A percentile compares a stretch with the other conserved stretches of the same genome.
Conservation (phyloP, 1,140 invertebrate genomes). For the Drosophila sechellia region DNA sequence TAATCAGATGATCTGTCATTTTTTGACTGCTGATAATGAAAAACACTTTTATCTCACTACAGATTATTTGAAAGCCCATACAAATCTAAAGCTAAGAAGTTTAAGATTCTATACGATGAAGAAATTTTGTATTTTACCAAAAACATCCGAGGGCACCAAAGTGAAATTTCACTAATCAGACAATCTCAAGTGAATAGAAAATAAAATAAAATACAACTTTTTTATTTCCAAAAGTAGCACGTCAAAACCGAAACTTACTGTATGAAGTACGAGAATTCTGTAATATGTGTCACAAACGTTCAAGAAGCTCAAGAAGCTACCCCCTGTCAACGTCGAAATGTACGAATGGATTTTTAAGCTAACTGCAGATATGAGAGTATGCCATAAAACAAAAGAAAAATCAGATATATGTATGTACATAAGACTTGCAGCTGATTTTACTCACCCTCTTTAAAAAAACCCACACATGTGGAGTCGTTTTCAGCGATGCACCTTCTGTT, state of each 20-base stretch:
- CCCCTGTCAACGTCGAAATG: slow-evolving; percentile 66
- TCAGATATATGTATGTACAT: slow-evolving; percentile 3
- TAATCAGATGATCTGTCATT: slow-evolving; percentile 64
- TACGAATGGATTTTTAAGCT: slow-evolving; percentile 58
- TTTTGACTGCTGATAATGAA: slow-evolving; percentile 1
- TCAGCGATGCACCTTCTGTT: slow-evolving; percentile 55
- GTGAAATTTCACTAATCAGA: slow-evolving; percentile 36
- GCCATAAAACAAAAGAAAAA: slow-evolving; percentile 32
- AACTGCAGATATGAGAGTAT: slow-evolving; percentile 6
- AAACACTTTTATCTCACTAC: too few species aligned
- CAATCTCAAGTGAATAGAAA: slow-evolving; percentile 20
- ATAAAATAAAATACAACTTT: too few species aligned
- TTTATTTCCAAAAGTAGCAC: background rate
- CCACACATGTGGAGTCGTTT: slow-evolving; percentile 71
- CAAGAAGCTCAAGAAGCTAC: slow-evolving; percentile 23
- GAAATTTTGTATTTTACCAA: too few species aligned
- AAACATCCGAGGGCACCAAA: slow-evolving; percentile 28
- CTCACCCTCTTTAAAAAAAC: slow-evolving; percentile 77
- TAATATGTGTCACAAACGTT: slow-evolving; percentile 56
- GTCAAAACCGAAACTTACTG: background rate
- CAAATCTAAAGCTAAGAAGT: too few species aligned
- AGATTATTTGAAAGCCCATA: too few species aligned
- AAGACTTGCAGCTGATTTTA: slow-evolving; percentile 39
- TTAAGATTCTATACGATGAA: background rate
- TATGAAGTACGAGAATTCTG: slow-evolving; percentile 22